Percentiles rank a stretch among this genome's conserved stretches.
Evolutionary conservation across 2,797 vertebrate genomes (phyloP).

Genomic region (Anas acuta): DNA sequence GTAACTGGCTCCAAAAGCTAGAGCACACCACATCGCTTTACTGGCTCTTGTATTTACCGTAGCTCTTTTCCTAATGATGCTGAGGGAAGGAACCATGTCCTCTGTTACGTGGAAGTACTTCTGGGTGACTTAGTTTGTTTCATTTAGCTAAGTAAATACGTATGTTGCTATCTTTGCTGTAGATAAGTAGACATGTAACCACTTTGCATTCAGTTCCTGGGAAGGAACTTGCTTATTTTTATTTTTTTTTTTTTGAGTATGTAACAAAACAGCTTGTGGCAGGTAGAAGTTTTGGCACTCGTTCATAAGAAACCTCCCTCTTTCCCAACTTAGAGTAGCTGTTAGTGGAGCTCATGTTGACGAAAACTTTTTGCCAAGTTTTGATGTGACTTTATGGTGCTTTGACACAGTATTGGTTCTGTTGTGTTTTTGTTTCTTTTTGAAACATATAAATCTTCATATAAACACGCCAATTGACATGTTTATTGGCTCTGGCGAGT

Average conservation of each 20-base stretch:
- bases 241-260: not conserved
- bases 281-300: not conserved
- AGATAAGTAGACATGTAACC: not conserved
- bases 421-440: not conserved
- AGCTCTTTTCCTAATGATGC: not conserved
- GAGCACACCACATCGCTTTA: not conserved
- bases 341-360: not conserved
- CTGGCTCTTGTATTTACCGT: accelerated
- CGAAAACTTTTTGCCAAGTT: not conserved
- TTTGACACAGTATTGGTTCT: not conserved
- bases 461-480: not conserved
- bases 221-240: not conserved
- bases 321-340: not conserved
- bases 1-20: not conserved
- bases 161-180: not conserved
- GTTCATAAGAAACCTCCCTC: not conserved
- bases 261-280: not conserved
- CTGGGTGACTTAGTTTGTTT: not conserved
- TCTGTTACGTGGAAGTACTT: not conserved
- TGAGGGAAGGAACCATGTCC: not conserved
- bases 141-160: not conserved
- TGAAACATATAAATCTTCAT: not conserved
- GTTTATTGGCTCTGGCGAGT: not conserved
- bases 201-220: not conserved
- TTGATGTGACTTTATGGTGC: not conserved